Evolutionary conservation across 2,888 invertebrate genomes (phyloP), one percentile per base, ranked within the genome.

Genomic region (Phengaris arion): DNA sequence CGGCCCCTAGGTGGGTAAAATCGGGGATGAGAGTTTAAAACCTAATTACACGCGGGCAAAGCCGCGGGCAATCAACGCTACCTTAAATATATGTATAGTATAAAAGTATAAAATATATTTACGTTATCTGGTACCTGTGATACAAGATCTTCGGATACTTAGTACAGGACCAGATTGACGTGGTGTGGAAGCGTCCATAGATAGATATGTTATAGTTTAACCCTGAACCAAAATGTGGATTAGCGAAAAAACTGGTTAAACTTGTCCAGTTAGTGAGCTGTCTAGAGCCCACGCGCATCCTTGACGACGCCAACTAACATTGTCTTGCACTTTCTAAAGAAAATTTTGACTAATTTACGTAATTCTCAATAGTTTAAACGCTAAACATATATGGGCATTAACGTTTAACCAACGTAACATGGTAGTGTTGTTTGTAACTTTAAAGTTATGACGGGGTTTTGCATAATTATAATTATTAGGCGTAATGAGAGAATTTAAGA

Each of bases 201-300:
- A 22, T 22, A 22, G 22, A 22, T 22, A 22, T 22, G 1, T 22
- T 22, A 22, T 6, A 35, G 35, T 45, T 64, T 35, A 64, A 35
- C 35, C 45, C 13, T 55, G 35, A 64, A 12, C 35, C 12, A 45
- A 35, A 45, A 35, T 35, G 12, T 70, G 22, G 52, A 22, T 48
- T n/a, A 51, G 59, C 59, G 74, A 59, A 51, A 57, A 74, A 57
- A 59, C 74, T 22, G 22, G 59, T 64, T 48, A 64, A 74, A 59
- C 15, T 59, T 55, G 70, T 45, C 52, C 69, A 74, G 74, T 48
- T 69, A 15, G 78, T 75, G 76, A 76, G 79, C 77, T 79, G 80
- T 80, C 79, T 79, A 78, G 80, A 77, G 79, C 82, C 82, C 81
- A 81, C 82, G 81, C 81, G 76, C 77, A 78, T 76, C 82, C 82